These are phyloP conservation scores for Astreopora myriophthalma DNA, from an alignment of 64 coral and sea anemone genomes.

Conservation along the genomic window DNA sequence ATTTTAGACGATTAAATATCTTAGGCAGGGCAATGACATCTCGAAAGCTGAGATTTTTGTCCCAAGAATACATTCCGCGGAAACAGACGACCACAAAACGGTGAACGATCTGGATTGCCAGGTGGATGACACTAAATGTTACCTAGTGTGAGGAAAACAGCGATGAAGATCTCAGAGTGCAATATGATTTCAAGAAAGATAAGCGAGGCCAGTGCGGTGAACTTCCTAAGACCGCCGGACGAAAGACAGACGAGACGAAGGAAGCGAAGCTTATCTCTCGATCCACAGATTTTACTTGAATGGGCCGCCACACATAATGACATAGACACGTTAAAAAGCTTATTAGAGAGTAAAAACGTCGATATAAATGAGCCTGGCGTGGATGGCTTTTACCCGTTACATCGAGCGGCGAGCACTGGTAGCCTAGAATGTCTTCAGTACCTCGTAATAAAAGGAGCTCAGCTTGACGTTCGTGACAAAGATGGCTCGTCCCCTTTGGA, in stretches of 20 bases:
- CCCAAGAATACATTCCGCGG: not conserved
- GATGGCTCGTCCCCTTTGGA: slow-evolving; percentile 81
- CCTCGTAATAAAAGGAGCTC: slow-evolving; percentile 68
- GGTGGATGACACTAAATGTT: not conserved
- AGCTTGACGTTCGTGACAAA: slow-evolving; percentile 64
- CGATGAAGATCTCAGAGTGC: not conserved
- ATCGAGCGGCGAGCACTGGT: slow-evolving; percentile 78
- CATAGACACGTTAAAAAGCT: slow-evolving; percentile 52
- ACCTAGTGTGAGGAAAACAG: not conserved
- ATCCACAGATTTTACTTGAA: slow-evolving; percentile 72
- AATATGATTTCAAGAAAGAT: not conserved
- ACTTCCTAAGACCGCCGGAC: not conserved
- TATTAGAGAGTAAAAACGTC: slow-evolving; percentile 62
- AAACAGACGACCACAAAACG: not conserved
- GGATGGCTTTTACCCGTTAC: slow-evolving; percentile 83
- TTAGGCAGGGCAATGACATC: not conserved
- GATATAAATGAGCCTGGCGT: slow-evolving; percentile 63
- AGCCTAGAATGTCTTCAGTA: slow-evolving; percentile 80
- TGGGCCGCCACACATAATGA: slow-evolving; percentile 85
- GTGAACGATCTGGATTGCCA: not conserved
- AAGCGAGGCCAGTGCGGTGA: not conserved
- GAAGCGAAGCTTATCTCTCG: slow-evolving; percentile 79
- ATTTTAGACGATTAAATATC: not conserved
- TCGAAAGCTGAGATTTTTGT: not conserved
- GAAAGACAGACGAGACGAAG: not conserved